Percentiles rank a stretch among this genome's conserved stretches.
These are phyloP conservation scores for Peromyscus maniculatus DNA, from an alignment of 2,113 vertebrate genomes.

Conservation along the genomic window DNA sequence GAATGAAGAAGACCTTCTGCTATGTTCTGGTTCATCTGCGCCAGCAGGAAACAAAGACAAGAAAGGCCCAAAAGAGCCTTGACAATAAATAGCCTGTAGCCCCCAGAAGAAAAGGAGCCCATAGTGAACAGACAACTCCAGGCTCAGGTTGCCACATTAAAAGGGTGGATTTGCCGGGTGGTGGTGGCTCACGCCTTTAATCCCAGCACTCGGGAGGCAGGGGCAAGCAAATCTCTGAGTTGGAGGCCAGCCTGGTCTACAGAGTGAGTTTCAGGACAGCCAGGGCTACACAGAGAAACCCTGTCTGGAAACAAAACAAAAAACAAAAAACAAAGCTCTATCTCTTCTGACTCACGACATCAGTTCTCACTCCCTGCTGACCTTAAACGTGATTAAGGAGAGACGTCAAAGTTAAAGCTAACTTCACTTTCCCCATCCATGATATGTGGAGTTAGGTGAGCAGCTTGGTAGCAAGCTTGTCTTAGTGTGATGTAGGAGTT, in stretches of 20 bases:
- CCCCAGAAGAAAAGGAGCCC: neutral
- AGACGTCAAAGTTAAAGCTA: neutral
- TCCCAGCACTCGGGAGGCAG: neutral
- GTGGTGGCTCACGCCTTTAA: neutral
- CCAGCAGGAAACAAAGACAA: neutral
- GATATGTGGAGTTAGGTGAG: rapidly evolving
- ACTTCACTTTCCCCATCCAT: neutral
- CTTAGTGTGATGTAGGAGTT: neutral
- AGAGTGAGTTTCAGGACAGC: neutral
- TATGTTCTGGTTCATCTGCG: neutral
- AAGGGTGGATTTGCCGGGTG: neutral
- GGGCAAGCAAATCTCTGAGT: neutral
- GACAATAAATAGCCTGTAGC: neutral
- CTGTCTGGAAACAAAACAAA: neutral
- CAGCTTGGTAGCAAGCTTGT: neutral
- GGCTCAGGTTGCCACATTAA: neutral
- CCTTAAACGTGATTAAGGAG: neutral
- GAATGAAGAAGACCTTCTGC: neutral
- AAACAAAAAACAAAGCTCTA: neutral
- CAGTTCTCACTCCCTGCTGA: neutral
- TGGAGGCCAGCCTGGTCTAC: neutral
- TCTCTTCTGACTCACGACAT: neutral
- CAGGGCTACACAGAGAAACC: neutral
- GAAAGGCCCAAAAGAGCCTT: neutral
- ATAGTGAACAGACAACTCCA: neutral